Percentiles rank a stretch among this genome's conserved stretches.
These are phyloP conservation scores for Latrodectus geometricus DNA, from an alignment of 1,140 invertebrate genomes.

Conservation along the genomic window DNA sequence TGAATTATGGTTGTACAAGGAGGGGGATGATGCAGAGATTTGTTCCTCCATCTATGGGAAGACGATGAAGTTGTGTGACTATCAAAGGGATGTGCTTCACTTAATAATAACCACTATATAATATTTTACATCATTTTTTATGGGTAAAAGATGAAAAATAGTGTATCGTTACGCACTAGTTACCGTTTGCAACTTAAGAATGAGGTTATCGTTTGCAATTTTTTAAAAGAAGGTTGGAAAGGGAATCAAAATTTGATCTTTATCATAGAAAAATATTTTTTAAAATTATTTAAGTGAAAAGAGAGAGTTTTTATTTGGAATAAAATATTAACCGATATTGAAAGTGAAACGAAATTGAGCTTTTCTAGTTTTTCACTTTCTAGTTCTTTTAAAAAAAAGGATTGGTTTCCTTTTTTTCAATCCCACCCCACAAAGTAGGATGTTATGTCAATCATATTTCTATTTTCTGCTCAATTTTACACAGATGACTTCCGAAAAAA, in stretches of 20 bases:
- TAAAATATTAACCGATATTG: background rate
- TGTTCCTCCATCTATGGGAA: constrained; percentile 11
- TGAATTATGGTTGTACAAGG: constrained; percentile 5
- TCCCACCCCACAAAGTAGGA: background rate
- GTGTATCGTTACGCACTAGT: background rate
- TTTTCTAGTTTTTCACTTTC: background rate
- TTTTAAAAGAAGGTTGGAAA: background rate
- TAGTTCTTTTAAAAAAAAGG: background rate
- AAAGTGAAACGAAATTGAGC: background rate
- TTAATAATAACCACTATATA: too few species aligned
- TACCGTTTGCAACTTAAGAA: background rate
- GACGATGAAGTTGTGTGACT: background rate
- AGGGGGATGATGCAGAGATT: background rate
- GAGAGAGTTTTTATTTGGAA: background rate
- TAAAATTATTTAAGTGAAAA: background rate
- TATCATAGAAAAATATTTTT: background rate
- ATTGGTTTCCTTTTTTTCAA: background rate
- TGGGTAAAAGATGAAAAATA: background rate
- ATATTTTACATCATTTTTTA: too few species aligned
- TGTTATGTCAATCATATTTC: background rate
- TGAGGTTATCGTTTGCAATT: background rate
- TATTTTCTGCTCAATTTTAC: too few species aligned
- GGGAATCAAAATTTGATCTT: background rate
- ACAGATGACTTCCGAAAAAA: too few species aligned
- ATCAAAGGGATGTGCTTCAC: too few species aligned